phyloP scores from a whole-genome alignment of 2,797 vertebrate species.

The Tolypeutes matacus region DNA sequence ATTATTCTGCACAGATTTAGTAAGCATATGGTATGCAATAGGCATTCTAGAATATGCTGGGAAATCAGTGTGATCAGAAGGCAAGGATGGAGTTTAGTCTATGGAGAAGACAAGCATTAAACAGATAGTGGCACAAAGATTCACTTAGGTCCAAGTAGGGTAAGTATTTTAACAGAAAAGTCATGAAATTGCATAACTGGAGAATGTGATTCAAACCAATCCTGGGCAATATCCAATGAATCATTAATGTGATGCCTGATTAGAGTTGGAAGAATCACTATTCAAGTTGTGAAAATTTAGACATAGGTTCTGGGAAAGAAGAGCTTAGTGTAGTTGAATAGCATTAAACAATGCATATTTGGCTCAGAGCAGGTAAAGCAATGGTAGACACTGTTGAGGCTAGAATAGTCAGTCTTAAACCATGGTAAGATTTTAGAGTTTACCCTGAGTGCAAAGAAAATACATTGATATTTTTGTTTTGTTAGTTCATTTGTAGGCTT shows the following conservation, averaged over 20 bases:
- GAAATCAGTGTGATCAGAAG: neutral
- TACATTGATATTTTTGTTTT: neutral
- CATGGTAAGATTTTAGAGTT: neutral
- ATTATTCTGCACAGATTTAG: neutral
- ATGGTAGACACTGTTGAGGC: neutral
- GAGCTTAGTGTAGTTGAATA: neutral
- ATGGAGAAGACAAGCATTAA: neutral
- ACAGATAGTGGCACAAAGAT: neutral
- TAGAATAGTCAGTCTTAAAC: neutral
- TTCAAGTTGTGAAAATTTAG: neutral
- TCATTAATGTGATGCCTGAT: neutral
- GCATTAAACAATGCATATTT: neutral
- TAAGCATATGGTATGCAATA: neutral
- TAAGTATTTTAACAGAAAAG: neutral
- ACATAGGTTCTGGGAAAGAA: neutral
- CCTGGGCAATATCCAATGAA: neutral
- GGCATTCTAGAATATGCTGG: neutral
- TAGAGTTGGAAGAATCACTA: neutral
- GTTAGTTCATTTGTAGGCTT: no score
- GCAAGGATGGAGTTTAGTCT: neutral
- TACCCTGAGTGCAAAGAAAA: neutral
- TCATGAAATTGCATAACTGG: neutral
- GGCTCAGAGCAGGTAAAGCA: neutral
- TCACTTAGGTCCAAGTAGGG: neutral
- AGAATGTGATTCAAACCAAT: neutral